These are phyloP conservation scores for Oeneis ivallda DNA, from an alignment of 2,888 invertebrate species.

Conservation along the genomic window DNA sequence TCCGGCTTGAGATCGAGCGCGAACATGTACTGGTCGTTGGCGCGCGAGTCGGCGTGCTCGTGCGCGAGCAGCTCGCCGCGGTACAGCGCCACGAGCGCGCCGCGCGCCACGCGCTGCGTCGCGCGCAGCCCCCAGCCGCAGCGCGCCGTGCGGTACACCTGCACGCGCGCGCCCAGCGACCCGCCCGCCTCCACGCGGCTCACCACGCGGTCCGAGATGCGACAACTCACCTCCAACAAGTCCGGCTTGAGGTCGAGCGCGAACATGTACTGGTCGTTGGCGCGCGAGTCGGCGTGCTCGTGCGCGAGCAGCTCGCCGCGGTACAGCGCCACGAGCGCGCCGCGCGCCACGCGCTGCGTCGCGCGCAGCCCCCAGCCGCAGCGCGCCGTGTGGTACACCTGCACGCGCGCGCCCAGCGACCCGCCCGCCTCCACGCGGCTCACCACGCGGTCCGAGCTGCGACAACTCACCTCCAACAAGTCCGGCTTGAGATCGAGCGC, in stretches of 20 bases:
- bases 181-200: conserved; percentile 82
- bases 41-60: conserved; percentile 90
- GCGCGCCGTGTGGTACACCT: conserved; percentile 56
- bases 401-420: conserved; percentile 52
- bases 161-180: conserved; percentile 52
- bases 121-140: conserved; percentile 93
- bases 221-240: too few relatives aligned
- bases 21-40: conserved; percentile 95
- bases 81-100: conserved; percentile 92
- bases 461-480: too few relatives aligned
- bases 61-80: conserved; percentile 94
- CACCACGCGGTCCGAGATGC: conserved; percentile 91
- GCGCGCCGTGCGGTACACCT: conserved; percentile 56
- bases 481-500: conserved; percentile 88
- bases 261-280: conserved; percentile 95
- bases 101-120: conserved; percentile 85
- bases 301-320: conserved; percentile 94
- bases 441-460: conserved; percentile 92
- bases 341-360: conserved; percentile 85
- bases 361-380: conserved; percentile 93
- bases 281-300: conserved; percentile 90
- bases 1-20: conserved; percentile 88
- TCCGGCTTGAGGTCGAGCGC: conserved; percentile 88
- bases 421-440: conserved; percentile 82
- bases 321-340: conserved; percentile 92